Evolutionary conservation across 2,113 vertebrate species (phyloP).

Genomic region (Neolamprologus caudopunctatus): DNA sequence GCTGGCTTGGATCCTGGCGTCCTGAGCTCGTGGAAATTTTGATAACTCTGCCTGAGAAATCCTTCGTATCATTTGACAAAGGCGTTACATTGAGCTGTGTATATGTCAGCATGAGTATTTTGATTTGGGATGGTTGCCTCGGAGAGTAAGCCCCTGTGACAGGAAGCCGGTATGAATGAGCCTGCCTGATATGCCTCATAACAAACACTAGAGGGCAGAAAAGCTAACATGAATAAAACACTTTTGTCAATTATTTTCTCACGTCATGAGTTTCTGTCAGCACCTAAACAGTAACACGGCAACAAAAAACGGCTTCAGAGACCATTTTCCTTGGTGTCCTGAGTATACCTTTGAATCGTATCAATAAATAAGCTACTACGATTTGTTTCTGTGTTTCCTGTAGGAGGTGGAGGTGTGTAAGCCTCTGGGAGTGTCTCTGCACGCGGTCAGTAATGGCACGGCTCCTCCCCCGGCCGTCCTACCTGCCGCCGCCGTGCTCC

Average conservation of each 20-base stretch:
- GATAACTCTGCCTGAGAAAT: neutral
- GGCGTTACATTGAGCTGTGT: neutral
- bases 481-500: constrained; percentile 56
- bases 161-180: neutral
- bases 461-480: constrained; percentile 58
- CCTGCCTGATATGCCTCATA: neutral
- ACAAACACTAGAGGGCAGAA: neutral
- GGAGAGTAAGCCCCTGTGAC: neutral
- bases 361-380: neutral
- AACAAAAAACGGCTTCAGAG: neutral
- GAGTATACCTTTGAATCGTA: neutral
- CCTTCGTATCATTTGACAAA: neutral
- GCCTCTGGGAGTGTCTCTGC: constrained; percentile 64
- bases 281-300: neutral
- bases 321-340: neutral
- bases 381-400: neutral
- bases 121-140: neutral
- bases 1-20: neutral
- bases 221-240: neutral
- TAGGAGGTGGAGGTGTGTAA: constrained; percentile 67
- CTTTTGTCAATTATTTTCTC: neutral
- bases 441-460: constrained; percentile 60
- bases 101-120: neutral
- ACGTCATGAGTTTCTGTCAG: neutral
- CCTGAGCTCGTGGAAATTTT: neutral